Percentiles rank a stretch among this genome's conserved stretches.
phyloP scores from a whole-genome alignment of 2,888 invertebrate species.

The Melanargia galathea region DNA sequence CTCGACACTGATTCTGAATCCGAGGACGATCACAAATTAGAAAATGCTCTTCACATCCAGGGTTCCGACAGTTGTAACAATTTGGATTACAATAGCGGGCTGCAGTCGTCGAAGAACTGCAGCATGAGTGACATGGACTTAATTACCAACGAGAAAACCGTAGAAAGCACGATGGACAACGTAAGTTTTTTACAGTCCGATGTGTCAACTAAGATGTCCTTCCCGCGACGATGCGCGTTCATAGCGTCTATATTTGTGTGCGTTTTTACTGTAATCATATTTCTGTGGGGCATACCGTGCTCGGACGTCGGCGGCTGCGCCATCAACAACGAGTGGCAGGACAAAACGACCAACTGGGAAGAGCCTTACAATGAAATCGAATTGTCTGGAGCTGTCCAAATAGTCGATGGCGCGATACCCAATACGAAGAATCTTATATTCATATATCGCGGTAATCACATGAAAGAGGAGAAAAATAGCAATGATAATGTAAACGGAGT shows the following conservation, averaged over 20 bases:
- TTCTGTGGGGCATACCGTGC: slow-evolving; percentile 89
- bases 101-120: slow-evolving; percentile 72
- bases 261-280: slow-evolving; percentile 86
- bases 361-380: slow-evolving; percentile 86
- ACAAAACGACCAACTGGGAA: slow-evolving; percentile 86
- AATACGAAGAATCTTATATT: slow-evolving; percentile 88
- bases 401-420: slow-evolving; percentile 84
- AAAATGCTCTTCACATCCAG: slow-evolving; percentile 63
- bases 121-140: slow-evolving; percentile 76
- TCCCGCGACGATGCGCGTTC: slow-evolving; percentile 85
- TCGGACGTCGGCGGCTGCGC: slow-evolving; percentile 86
- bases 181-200: slow-evolving; percentile 77
- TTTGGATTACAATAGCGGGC: slow-evolving; percentile 73
- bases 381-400: slow-evolving; percentile 86
- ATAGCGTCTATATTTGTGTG: slow-evolving; percentile 87
- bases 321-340: slow-evolving; percentile 70
- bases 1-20: slow-evolving; percentile 90
- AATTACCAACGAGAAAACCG: slow-evolving; percentile 71
- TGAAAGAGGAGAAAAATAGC: slow-evolving; percentile 76
- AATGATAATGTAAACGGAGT: slow-evolving; percentile 84
- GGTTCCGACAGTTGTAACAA: slow-evolving; percentile 69
- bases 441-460: slow-evolving; percentile 86
- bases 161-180: slow-evolving; percentile 77
- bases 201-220: slow-evolving; percentile 84
- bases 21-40: slow-evolving; percentile 84